Base-by-base conservation (phyloP, 1,140 invertebrate genomes). In the Acromyrmex echinatior region DNA sequence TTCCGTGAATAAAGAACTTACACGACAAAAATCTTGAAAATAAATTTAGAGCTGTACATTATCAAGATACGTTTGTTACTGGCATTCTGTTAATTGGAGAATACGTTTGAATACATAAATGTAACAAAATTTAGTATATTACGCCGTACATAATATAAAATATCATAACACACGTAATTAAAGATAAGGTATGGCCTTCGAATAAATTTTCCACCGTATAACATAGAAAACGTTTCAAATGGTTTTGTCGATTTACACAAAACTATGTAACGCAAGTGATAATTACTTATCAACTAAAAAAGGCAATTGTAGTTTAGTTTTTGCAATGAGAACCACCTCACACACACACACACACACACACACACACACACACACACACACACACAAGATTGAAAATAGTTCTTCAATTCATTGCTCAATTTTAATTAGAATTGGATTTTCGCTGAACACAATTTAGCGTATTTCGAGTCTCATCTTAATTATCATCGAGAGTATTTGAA, bases 201-300 rank as follows among this genome's bases (percentile, higher is more conserved):
- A 58, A 73, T 71, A 81, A 73, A 58, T 58, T 71, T 81, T 71
- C 65, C 35, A 45, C 12, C 28, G 31, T 14, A 45, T 35, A 35
- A 35, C 31, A 35, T 35, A 35, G 21, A 12, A 56, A 66, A 56
- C 21, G 16, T 58, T 45, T 71, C 51, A 81, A 71, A 28, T 28
- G 18, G 35, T 71, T 73, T 71, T 81, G 51, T 45, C 21, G 10
- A 81, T 39, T 56, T 58, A 73, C 18, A 31, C n/a, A 76, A 79
- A 79, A 65, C 21, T 16, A 39, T 10, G n/a, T 9, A 56, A 21
- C 9, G 10, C 21, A 56, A 21, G n/a, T 4, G 18, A 49, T 71
- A 71, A 81, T 71, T 7, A 14, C 45, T 45, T 25, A 66, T 80
- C 28, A 39, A 21, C 31, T 35, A 35, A 70, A 35, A 49, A 80